Conservation (phyloP, 2,113 vertebrate genomes). For the Micronisus gabar region DNA sequence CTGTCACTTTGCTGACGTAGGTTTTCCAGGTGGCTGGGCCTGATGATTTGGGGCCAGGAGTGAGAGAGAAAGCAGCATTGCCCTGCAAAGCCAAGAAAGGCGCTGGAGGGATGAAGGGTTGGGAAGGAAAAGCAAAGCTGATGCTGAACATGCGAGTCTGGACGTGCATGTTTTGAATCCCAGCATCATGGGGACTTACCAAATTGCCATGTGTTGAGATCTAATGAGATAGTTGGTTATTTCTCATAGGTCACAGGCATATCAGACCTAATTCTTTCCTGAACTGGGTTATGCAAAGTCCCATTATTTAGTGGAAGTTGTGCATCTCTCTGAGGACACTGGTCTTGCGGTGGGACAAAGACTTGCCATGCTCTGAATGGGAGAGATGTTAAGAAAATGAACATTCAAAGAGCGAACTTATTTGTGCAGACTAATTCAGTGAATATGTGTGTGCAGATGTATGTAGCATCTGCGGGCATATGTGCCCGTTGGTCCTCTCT, state of each 20-base stretch:
- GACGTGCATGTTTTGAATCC: not conserved
- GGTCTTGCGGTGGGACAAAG: not conserved
- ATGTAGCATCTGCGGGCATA: not conserved
- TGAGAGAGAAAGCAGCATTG: not conserved
- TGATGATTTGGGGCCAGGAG: not conserved
- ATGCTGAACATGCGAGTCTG: not conserved
- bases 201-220: not conserved
- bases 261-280: not conserved
- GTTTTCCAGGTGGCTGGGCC: not conserved
- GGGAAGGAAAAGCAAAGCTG: not conserved
- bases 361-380: not conserved
- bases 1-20: not conserved
- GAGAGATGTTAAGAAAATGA: not conserved
- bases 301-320: not conserved
- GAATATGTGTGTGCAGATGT: not conserved
- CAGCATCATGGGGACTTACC: fast-evolving
- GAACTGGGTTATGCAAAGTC: not conserved
- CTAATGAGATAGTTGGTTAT: not conserved
- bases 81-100: not conserved
- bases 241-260: fast-evolving
- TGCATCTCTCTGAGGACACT: not conserved
- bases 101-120: fast-evolving
- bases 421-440: not conserved
- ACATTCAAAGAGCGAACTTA: not conserved
- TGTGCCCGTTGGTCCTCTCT: not conserved